Percentiles rank a stretch among this genome's conserved stretches.
phyloP scores from a whole-genome alignment of 2,113 vertebrate species.

The Zosterops pallidus region DNA sequence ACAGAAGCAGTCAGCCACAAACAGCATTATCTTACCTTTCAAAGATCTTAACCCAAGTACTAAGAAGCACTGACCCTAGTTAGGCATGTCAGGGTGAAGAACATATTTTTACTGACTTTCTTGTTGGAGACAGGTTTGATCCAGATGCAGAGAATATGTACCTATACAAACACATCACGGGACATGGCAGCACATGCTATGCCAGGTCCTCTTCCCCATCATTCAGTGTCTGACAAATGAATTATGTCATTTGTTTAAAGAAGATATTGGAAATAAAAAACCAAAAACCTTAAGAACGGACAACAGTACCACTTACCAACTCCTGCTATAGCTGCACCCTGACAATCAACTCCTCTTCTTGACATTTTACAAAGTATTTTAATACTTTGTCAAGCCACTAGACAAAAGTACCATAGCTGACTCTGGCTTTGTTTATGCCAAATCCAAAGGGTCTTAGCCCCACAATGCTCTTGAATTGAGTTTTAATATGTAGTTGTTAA shows the following conservation, averaged over 20 bases:
- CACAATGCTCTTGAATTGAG: neutral
- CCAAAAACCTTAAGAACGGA: neutral
- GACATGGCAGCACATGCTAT: neutral
- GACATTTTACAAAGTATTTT: neutral
- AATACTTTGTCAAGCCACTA: neutral
- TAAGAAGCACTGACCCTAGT: neutral
- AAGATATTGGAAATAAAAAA: neutral
- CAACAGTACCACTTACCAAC: neutral
- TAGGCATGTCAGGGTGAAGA: neutral
- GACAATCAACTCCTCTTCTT: neutral
- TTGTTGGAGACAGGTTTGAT: neutral
- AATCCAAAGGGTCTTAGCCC: neutral
- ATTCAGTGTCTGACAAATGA: neutral
- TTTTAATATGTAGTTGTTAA: neutral
- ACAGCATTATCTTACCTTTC: neutral
- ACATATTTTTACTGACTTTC: neutral
- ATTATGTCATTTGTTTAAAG: neutral
- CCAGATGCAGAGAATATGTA: neutral
- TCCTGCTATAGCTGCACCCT: neutral
- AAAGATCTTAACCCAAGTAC: neutral
- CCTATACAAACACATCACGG: neutral
- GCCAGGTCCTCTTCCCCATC: neutral
- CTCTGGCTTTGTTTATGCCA: neutral
- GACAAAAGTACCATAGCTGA: neutral
- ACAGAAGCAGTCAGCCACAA: neutral